These are phyloP conservation scores for Trichonephila clavipes DNA, from an alignment of 1,140 invertebrate genomes.

Conservation along the genomic window DNA sequence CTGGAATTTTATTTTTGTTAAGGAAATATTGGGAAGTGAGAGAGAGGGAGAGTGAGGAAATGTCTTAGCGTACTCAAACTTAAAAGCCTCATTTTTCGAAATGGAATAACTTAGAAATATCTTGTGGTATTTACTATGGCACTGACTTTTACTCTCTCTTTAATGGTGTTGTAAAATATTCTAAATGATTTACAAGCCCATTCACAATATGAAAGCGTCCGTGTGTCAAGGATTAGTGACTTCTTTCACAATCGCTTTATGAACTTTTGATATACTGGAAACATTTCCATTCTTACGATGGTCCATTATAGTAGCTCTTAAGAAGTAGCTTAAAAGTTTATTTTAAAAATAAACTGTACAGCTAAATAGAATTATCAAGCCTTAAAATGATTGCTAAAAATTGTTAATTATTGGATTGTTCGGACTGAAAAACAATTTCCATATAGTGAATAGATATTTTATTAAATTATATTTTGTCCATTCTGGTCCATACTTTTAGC, in stretches of 20 bases:
- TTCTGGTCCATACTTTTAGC: too few species aligned
- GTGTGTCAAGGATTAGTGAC: background rate
- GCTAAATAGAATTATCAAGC: too few species aligned
- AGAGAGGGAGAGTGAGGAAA: background rate
- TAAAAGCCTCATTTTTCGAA: constrained; percentile 45
- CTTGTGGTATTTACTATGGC: background rate
- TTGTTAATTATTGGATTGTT: too few species aligned
- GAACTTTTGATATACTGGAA: background rate
- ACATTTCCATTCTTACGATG: too few species aligned
- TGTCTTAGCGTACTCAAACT: background rate
- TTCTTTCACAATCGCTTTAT: background rate
- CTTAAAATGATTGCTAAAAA: too few species aligned
- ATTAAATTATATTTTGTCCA: too few species aligned
- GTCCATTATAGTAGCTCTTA: too few species aligned
- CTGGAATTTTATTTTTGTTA: constrained; percentile 53
- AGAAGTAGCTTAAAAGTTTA: too few species aligned
- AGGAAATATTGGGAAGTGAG: constrained; percentile 31
- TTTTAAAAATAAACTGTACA: too few species aligned
- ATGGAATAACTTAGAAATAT: background rate
- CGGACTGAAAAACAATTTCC: too few species aligned
- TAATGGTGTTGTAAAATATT: background rate
- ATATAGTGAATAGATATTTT: too few species aligned
- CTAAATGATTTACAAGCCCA: background rate
- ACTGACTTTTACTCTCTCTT: background rate
- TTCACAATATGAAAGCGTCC: background rate